These are phyloP conservation scores for Laspeyria flexula DNA, from an alignment of 2,888 invertebrate species.

Conservation along the genomic window DNA sequence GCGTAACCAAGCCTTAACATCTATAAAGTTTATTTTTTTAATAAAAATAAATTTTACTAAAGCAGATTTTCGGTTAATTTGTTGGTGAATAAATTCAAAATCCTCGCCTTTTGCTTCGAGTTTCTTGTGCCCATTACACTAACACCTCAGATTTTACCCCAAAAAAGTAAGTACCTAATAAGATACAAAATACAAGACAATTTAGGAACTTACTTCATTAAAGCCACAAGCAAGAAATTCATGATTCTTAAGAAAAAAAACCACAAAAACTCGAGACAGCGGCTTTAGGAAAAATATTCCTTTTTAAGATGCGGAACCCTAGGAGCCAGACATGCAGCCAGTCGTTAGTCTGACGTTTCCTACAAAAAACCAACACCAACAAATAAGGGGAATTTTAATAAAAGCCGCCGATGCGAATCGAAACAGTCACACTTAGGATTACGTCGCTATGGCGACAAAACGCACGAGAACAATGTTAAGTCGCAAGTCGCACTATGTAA, in stretches of 20 bases:
- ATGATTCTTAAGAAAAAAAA: neutral
- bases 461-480: slow-evolving; percentile 61
- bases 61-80: too few species aligned
- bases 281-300: slow-evolving; percentile 7
- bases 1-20: too few species aligned
- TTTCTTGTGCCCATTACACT: too few species aligned
- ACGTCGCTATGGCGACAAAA: slow-evolving; percentile 65
- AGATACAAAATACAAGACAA: too few species aligned
- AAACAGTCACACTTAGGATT: slow-evolving; percentile 61
- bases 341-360: slow-evolving; percentile 53
- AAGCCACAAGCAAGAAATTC: neutral
- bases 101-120: too few species aligned
- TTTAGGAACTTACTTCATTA: too few species aligned
- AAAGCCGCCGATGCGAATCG: slow-evolving; percentile 67
- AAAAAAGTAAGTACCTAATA: too few species aligned
- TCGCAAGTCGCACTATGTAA: slow-evolving; percentile 33
- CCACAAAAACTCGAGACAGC: neutral
- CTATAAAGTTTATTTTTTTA: too few species aligned
- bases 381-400: slow-evolving; percentile 71
- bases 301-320: slow-evolving; percentile 33
- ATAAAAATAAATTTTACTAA: too few species aligned
- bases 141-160: neutral
- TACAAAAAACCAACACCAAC: slow-evolving; percentile 57
- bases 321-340: slow-evolving; percentile 30
- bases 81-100: too few species aligned